Evolutionary conservation across 2,113 vertebrate species (phyloP), one percentile per base, ranked within the genome.

Genomic region (Lasiurus cinereus): DNA sequence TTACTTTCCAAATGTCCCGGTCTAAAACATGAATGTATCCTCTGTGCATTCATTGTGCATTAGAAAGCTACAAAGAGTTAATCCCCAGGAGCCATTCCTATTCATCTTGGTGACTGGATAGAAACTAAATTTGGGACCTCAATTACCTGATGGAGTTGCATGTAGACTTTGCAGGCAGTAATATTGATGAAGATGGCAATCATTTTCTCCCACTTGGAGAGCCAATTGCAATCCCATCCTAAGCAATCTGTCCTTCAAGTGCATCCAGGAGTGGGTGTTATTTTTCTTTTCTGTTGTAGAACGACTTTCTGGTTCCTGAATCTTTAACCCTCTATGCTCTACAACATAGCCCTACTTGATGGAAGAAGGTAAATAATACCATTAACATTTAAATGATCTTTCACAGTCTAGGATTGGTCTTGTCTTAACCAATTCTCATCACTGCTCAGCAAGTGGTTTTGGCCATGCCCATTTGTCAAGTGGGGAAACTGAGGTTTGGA

Each of bases 181-280:
- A 96, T 97, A 96, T 94, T 95, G 95, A 97, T 96, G 97, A 97
- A 95, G 90, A 88, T 69, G 36, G 94, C 97, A 95, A 95, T 97
- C 96, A 96, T 95, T 85, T 92, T 91, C 88, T 96, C 93, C 88
- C 95, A 88, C 96, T 97, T 90, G 85, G 94, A 96, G 94, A 79
- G 94, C 88, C 88, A 2, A 89, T 96, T 96, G 90, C 97, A 94
- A 92, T 92, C 92, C 94, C 84, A 56, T 92, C 95, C 89, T 80
- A 77, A 92, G 97, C 93, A 97, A 96, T 96, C 97, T 96, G 96
- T 92, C 95, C 96, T 95, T 97, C 95, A 93, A 94, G 95, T 97
- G 92, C 92, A 73, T 95, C 89, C 1, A 73, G 93, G 96, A 95
- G 83, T 90, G 87, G 95, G 93, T 70, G 66, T 96, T 96, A 97